Evolutionary conservation across 2,113 vertebrate species (phyloP).

Genomic region (Caretta caretta): DNA sequence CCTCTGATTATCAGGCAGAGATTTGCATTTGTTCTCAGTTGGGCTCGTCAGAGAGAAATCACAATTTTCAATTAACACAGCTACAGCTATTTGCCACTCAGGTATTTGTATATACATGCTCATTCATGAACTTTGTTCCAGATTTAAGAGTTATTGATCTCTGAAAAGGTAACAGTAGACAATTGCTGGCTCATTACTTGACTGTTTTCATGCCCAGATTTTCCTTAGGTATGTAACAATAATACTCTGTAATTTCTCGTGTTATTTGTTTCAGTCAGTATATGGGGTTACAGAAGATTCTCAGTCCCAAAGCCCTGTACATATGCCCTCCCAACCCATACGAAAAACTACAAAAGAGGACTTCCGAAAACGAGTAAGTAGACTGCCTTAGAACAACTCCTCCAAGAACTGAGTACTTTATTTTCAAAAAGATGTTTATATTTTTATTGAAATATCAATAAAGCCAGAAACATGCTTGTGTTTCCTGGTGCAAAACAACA

Average conservation of each 20-base stretch:
- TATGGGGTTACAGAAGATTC: constrained; percentile 92
- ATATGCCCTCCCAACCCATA: constrained; percentile 85
- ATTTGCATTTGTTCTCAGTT: not conserved
- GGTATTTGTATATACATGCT: not conserved
- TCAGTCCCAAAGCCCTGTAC: constrained; percentile 91
- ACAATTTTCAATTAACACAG: not conserved
- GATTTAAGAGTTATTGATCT: constrained; percentile 39
- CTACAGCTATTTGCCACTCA: not conserved
- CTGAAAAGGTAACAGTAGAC: constrained; percentile 13
- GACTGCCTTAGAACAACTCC: rapidly evolving
- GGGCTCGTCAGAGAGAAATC: not conserved
- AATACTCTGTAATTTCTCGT: not conserved
- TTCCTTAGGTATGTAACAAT: rapidly evolving
- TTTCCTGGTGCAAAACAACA: not conserved
- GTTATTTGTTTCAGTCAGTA: constrained; percentile 83
- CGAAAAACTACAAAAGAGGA: constrained; percentile 94
- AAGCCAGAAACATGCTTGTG: not conserved
- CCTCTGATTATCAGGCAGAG: not conserved
- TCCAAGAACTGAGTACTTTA: not conserved
- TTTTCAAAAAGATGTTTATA: not conserved
- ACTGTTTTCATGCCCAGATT: not conserved
- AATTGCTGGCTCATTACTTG: constrained; percentile 5
- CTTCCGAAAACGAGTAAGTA: constrained; percentile 89
- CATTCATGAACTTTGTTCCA: constrained; percentile 32
- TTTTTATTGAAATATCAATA: not conserved